These are phyloP conservation scores for Perodicticus potto DNA, from an alignment of 2,797 vertebrate species.

Conservation along the genomic window DNA sequence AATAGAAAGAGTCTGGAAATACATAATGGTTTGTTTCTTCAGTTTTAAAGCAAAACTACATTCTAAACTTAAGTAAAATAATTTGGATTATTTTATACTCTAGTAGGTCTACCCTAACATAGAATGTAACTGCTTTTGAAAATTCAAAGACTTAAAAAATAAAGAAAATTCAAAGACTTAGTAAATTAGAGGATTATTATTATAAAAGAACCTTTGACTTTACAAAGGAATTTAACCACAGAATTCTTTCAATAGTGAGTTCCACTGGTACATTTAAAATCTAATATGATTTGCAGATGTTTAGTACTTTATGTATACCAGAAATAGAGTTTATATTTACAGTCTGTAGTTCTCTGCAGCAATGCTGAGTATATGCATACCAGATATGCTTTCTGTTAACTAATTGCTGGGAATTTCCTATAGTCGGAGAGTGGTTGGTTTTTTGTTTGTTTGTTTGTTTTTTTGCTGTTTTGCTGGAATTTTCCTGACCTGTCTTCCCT, in stretches of 20 bases:
- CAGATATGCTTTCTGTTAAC: not conserved
- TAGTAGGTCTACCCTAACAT: constrained; percentile 20
- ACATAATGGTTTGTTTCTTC: not conserved
- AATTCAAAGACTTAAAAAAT: constrained; percentile 17
- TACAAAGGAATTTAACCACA: constrained; percentile 1
- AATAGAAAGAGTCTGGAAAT: not conserved
- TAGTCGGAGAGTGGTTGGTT: not conserved
- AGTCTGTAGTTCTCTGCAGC: not conserved
- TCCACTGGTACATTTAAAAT: not conserved
- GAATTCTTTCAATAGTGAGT: not conserved
- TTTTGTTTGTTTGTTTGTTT: too few species aligned
- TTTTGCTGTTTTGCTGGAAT: not conserved
- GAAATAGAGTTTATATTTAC: not conserved
- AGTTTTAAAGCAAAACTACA: constrained; percentile 18
- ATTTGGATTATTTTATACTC: constrained; percentile 38
- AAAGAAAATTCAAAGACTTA: constrained; percentile 19
- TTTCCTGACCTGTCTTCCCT: not conserved
- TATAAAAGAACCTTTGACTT: constrained; percentile 27
- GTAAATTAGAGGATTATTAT: constrained; percentile 29
- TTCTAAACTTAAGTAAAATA: not conserved
- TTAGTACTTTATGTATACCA: not conserved
- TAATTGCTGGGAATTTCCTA: not conserved
- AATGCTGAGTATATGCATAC: not conserved
- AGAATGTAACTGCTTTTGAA: constrained; percentile 27
- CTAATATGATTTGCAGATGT: not conserved